Percentiles rank a stretch among this genome's conserved stretches.
Conservation (phyloP, 2,113 vertebrate species). For the Podarcis cretensis region DNA sequence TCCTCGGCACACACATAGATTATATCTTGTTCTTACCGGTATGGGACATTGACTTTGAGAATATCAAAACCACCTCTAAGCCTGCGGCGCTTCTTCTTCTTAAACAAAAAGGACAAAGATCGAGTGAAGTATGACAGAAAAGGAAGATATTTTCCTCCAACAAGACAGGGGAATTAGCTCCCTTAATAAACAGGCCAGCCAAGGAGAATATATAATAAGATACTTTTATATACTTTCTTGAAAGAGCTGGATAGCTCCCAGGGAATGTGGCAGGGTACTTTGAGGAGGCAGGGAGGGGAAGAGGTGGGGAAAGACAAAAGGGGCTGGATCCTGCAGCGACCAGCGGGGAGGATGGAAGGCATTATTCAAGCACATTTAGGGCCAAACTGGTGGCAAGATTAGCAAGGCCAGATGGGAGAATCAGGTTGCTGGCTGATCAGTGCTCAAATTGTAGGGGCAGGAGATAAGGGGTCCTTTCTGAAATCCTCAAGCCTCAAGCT, state of each 20-base stretch:
- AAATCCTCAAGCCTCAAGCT: background rate
- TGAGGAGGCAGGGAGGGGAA: background rate
- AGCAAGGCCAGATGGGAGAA: background rate
- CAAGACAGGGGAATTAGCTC: slow-evolving; percentile 50
- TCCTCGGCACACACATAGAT: slow-evolving; percentile 27
- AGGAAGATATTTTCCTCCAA: slow-evolving; percentile 52
- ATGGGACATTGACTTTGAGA: slow-evolving; percentile 69
- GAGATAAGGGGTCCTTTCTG: background rate
- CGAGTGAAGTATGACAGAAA: slow-evolving; percentile 46
- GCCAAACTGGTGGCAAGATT: background rate
- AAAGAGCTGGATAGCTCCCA: slow-evolving; percentile 14
- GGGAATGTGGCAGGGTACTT: background rate
- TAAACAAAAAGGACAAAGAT: slow-evolving; percentile 55
- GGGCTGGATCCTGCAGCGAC: background rate
- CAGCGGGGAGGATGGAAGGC: background rate
- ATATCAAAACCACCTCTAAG: slow-evolving; percentile 64
- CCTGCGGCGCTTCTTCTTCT: slow-evolving; percentile 47
- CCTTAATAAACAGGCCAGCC: slow-evolving; percentile 63
- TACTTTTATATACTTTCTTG: slow-evolving; percentile 23
- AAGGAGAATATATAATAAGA: slow-evolving; percentile 43
- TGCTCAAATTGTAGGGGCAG: background rate
- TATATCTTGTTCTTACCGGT: slow-evolving; percentile 62
- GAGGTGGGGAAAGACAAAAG: background rate
- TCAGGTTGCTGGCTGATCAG: background rate
- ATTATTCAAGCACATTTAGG: background rate